These are phyloP conservation scores for Nomada flava DNA, from an alignment of 2,888 invertebrate species.

Conservation along the genomic window DNA sequence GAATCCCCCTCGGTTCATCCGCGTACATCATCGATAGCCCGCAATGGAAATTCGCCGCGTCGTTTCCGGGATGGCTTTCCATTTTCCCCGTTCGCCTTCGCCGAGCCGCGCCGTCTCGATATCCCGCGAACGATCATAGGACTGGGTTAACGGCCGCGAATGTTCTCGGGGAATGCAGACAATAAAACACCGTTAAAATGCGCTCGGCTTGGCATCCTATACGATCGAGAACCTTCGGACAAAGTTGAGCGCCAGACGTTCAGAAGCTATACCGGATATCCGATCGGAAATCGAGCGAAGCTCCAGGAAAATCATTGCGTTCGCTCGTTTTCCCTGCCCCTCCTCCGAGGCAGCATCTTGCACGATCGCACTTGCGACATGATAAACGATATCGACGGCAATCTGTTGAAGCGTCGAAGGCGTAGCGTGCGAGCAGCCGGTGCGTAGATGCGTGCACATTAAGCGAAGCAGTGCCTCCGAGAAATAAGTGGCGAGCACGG, in stretches of 20 bases:
- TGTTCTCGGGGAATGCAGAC: neutral
- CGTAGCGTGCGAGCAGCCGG: neutral
- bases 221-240: neutral
- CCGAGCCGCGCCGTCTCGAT: too few species aligned
- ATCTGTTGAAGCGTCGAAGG: constrained; percentile 1
- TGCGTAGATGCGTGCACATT: neutral
- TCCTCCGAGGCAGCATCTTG: too few species aligned
- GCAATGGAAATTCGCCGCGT: neutral
- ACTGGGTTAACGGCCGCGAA: neutral
- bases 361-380: too few species aligned
- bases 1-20: neutral
- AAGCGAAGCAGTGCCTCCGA: neutral
- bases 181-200: constrained; percentile 15
- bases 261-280: too few species aligned
- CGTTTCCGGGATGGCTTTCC: neutral
- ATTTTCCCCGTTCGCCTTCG: neutral
- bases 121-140: neutral
- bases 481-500: constrained; percentile 41
- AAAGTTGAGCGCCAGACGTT: too few species aligned
- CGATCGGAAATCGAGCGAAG: constrained; percentile 2
- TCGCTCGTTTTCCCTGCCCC: too few species aligned
- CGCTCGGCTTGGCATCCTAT: neutral
- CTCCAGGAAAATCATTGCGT: neutral
- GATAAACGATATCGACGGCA: neutral
- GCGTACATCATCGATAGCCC: too few species aligned